phyloP scores from a whole-genome alignment of 2,888 invertebrate genomes.

The Pristionchus japonicus region DNA sequence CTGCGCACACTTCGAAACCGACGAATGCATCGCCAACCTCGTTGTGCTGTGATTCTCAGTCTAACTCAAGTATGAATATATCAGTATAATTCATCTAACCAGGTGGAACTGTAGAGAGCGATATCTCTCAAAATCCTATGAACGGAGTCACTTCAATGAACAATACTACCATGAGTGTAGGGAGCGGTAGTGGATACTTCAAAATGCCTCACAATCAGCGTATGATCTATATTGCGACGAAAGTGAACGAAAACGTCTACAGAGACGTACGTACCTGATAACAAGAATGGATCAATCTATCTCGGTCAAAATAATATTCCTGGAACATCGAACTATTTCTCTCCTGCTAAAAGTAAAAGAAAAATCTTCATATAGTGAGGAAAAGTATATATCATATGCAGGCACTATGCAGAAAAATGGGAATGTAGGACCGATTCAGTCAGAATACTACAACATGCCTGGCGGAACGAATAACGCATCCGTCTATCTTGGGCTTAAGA shows the following conservation, averaged over 20 bases:
- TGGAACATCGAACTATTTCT: not conserved
- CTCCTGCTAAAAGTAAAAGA: not conserved
- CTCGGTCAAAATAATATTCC: not conserved
- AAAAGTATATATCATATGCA: not conserved
- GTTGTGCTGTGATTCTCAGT: not conserved
- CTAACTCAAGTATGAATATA: not conserved
- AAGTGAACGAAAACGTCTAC: not conserved
- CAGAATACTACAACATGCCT: not conserved
- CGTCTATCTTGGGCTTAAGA: not conserved
- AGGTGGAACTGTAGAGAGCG: not conserved
- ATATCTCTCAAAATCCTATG: not conserved
- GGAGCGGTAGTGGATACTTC: not conserved
- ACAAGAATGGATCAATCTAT: not conserved
- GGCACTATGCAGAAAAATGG: not conserved
- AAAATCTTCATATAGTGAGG: too few species aligned
- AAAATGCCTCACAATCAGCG: not conserved
- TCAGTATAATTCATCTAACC: not conserved
- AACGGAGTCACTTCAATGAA: not conserved
- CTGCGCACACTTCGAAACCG: not conserved
- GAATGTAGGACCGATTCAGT: not conserved
- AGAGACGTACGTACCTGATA: not conserved
- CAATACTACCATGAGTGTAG: not conserved
- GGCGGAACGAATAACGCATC: not conserved
- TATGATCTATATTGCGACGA: not conserved
- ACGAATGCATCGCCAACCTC: not conserved